Evolutionary conservation across 2,888 invertebrate genomes (phyloP), one percentile per base, ranked within the genome.

Genomic region (Papilio gigon): DNA sequence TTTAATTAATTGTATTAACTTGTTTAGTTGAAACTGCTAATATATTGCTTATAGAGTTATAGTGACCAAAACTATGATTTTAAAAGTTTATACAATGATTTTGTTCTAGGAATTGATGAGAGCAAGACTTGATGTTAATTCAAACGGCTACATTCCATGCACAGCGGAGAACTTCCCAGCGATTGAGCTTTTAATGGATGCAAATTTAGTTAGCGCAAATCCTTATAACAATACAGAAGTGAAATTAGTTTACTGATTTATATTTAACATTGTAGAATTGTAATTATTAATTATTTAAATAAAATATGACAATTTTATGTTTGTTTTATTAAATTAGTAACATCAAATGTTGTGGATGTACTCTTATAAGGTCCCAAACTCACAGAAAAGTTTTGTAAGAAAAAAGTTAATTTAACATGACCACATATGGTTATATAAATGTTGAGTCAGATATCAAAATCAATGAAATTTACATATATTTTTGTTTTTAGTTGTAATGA

Each of bases 401-500:
- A n/a, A n/a, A n/a, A n/a, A n/a, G n/a, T n/a, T n/a, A n/a, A n/a
- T n/a, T n/a, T n/a, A n/a, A n/a, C n/a, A n/a, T n/a, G n/a, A n/a
- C n/a, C n/a, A n/a, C n/a, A n/a, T n/a, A n/a, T n/a, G n/a, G n/a
- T n/a, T n/a, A n/a, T n/a, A n/a, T n/a, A n/a, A n/a, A n/a, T n/a
- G n/a, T n/a, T n/a, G n/a, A n/a, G n/a, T n/a, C n/a, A n/a, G n/a
- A n/a, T n/a, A n/a, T n/a, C n/a, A n/a, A n/a, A n/a, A n/a, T n/a
- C n/a, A n/a, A n/a, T n/a, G n/a, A 42, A n/a, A 17, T 40, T 35
- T 65, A 68, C 20, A 68, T 67, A 37, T 40, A 30, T 61, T 67
- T 71, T 73, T 65, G 66, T 27, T 89, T 89, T 70, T 92, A 96
- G 96, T 94, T 83, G 78, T 95, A 37, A 95, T 97, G 80, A 95